Evolutionary conservation across 2,113 vertebrate genomes (phyloP).

Genomic region (Furnarius figulus): DNA sequence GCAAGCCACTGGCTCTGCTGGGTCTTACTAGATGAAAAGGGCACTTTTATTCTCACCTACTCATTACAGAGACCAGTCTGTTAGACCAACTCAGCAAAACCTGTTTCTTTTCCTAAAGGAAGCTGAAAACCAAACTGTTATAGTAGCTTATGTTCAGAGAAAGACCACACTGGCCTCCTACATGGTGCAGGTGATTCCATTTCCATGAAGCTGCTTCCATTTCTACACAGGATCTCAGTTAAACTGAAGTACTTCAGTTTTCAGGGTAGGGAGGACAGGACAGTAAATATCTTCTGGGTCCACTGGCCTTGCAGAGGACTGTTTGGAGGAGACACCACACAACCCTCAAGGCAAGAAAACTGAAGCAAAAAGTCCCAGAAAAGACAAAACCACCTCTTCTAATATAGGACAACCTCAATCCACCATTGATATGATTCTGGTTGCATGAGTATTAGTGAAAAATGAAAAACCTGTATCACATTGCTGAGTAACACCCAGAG

Average conservation of each 20-base stretch:
- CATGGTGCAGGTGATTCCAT: not conserved
- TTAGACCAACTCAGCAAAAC: not conserved
- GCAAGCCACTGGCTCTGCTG: not conserved
- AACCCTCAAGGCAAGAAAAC: not conserved
- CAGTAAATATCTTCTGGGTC: not conserved
- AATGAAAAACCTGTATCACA: not conserved
- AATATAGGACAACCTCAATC: not conserved
- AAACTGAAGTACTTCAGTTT: not conserved
- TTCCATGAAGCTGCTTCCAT: not conserved
- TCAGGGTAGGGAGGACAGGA: not conserved
- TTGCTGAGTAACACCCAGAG: not conserved
- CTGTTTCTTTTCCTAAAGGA: not conserved
- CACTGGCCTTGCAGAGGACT: not conserved
- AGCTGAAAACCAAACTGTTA: not conserved
- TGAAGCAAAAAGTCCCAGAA: not conserved
- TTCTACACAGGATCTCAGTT: not conserved
- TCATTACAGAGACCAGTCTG: not conserved
- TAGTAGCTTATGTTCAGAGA: not conserved
- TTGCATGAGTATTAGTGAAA: not conserved
- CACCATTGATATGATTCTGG: not conserved
- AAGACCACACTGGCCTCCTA: not conserved
- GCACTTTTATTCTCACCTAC: accelerated
- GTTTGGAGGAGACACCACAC: not conserved
- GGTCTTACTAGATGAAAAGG: not conserved
- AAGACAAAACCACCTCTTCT: not conserved